Evolutionary conservation across 2,113 vertebrate species (phyloP), one percentile per base, ranked within the genome.

Genomic region (Trematomus loennbergii): DNA sequence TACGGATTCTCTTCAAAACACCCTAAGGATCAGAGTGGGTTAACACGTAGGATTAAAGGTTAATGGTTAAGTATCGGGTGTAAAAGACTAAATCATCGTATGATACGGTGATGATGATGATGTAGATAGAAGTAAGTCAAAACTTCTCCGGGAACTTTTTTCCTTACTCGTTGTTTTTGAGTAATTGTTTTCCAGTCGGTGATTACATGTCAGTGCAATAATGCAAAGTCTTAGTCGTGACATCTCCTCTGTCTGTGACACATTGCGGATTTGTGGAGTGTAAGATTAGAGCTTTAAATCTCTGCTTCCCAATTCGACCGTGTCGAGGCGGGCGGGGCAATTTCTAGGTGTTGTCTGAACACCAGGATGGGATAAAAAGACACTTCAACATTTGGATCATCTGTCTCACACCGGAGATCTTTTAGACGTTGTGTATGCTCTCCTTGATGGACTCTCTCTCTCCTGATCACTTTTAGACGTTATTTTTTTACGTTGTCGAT

Each of bases 251-350:
- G 94, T 92, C 93, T 95, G 88, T 91, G 91, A 90, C 90, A 91
- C 94, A 94, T 94, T 79, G 70, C 88, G 95, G 95, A 97, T 96
- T 98, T 97, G 96, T 92, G 91, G 92, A 89, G 93, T 90, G 93
- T 94, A 91, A 96, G 97, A 97, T 97, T 98, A 99, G 95, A 95
- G 95, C 94, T 90, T 94, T 96, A 97, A 97, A 96, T 95, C 97
- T 97, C 95, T 80, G 85, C 95, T 95, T 94, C 94, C 93, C 95
- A 94, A 91, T 95, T 95, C 89, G 94, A 95, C 90, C 84, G 88
- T 91, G 92, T 93, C 92, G 93, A 91, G 82, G 83, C 69, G 75
- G 86, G 89, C 72, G 89, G 90, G 91, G 88, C 83, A 69, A 75
- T 50, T 91, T 90, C 18, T 48, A 82, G 76, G 58, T 84, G 63